These are phyloP conservation scores for Tipula vernalis DNA, from an alignment of 2,888 invertebrate genomes.

Conservation along the genomic window DNA sequence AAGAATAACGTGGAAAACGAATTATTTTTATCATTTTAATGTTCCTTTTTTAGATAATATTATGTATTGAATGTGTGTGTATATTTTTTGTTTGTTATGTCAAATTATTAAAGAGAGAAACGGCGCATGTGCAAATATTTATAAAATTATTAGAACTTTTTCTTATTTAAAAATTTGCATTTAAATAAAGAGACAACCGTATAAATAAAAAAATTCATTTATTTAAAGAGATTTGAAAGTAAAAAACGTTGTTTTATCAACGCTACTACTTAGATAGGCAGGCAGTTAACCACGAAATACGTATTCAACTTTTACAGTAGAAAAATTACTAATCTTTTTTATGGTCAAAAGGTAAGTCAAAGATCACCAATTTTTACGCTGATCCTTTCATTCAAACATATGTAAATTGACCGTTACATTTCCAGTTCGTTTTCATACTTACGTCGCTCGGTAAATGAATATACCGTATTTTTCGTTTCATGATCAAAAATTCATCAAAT, in stretches of 20 bases:
- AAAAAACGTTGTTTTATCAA: too few relatives aligned
- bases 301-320: too few relatives aligned
- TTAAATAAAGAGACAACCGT: too few relatives aligned
- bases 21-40: background rate
- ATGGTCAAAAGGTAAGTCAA: too few relatives aligned
- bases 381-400: too few relatives aligned
- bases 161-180: background rate
- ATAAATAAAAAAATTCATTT: too few relatives aligned
- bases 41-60: background rate
- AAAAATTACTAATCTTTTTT: too few relatives aligned
- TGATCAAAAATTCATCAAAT: constrained; percentile 31
- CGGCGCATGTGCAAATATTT: background rate
- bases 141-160: background rate
- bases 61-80: background rate
- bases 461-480: constrained; percentile 28
- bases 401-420: too few relatives aligned
- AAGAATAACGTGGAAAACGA: background rate
- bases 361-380: too few relatives aligned
- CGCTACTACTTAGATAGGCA: too few relatives aligned
- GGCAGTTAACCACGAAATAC: too few relatives aligned
- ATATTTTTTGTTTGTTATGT: background rate
- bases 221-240: too few relatives aligned
- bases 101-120: background rate
- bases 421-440: background rate
- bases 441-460: constrained; percentile 25